Conservation (phyloP, 2,113 vertebrate genomes). For the Lates calcarifer region DNA sequence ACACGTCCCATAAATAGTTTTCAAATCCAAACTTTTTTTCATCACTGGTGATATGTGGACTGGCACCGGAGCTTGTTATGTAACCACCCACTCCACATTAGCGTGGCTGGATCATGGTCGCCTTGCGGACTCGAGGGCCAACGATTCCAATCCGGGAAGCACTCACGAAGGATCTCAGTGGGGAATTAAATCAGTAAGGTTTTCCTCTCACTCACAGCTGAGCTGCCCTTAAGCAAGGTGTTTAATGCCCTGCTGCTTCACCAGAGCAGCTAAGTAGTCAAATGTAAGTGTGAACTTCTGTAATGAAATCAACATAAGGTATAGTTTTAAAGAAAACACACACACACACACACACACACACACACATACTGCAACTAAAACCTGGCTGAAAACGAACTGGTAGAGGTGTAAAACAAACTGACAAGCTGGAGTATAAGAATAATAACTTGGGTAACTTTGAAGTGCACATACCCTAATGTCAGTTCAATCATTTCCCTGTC, state of each 20-base stretch:
- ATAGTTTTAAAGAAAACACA: neutral
- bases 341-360: no score
- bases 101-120: neutral
- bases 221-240: conserved; percentile 26
- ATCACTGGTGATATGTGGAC: conserved; percentile 18
- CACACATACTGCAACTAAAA: neutral
- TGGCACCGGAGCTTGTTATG: conserved; percentile 1
- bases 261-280: neutral
- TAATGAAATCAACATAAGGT: conserved; percentile 24
- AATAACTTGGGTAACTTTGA: conserved; percentile 7
- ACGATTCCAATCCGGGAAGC: conserved; percentile 29
- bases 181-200: conserved; percentile 37
- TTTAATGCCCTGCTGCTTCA: conserved; percentile 43
- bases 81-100: conserved; percentile 5
- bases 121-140: conserved; percentile 15
- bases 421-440: conserved; percentile 20
- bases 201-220: conserved; percentile 29
- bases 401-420: conserved; percentile 12
- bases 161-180: conserved; percentile 35
- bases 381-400: neutral
- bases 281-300: neutral
- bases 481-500: neutral
- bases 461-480: conserved; percentile 25
- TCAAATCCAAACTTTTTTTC: conserved; percentile 24
- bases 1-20: conserved; percentile 18